Evolutionary conservation across 2,888 invertebrate genomes (phyloP), one percentile per base, ranked within the genome.

Genomic region (Chydorus sphaericus): DNA sequence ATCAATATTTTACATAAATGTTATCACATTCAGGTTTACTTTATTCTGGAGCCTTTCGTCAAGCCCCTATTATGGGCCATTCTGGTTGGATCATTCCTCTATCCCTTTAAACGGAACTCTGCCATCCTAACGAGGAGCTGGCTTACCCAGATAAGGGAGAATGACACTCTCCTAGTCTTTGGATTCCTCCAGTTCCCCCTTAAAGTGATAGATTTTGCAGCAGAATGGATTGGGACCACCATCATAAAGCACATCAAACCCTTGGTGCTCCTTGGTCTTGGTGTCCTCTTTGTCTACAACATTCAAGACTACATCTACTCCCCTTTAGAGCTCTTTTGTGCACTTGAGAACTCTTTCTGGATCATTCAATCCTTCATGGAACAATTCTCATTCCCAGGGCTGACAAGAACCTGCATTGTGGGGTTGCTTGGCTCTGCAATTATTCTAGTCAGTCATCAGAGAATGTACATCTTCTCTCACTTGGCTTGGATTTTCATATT

Each of bases 31-130:
- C n/a, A n/a, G n/a, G n/a, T 91, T 7, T 91, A 86, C 69, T 77
- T 87, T 60, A 85, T 90, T 62, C 73, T 94, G 30, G 85, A 88
- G 64, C 92, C 93, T 0, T 96, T 94, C 70, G 80, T 97, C 33
- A 85, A 89, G 62, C 94, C 97, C 0, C 71, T 98, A 55, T 77
- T 96, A 62, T 98, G 97, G 97, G 94, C 97, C 1, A 74, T 93
- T 57, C 74, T 98, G 31, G 89, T 93, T 65, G 98, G 98, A n/a
- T 92, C 94, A 1, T 85, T 94, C 37, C 75, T 97, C n/a, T 91
- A 93, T 70, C 97, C 97, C 0, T 84, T 93, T 66, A 97, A 97
- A 70, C 78, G 83, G 59, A 81, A 79, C 56, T 70, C 94, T 48
- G 82, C 90, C 0, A 80, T 80, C 58, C 73, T 78, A 59, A 75